These are phyloP conservation scores for Leptatherina wallacei DNA, from an alignment of 2,797 vertebrate species.

Conservation along the genomic window DNA sequence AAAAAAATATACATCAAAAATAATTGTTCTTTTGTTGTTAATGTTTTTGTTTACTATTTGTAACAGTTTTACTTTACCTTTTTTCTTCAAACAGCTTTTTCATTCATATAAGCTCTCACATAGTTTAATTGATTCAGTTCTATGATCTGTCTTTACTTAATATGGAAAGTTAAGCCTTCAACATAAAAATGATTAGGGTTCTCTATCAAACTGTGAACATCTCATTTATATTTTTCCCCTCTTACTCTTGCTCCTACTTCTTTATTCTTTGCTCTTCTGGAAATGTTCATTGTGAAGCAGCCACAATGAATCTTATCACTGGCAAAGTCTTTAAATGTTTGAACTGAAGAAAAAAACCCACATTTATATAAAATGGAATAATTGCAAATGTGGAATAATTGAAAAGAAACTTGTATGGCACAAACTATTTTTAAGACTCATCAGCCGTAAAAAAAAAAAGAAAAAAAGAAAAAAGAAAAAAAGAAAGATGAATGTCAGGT, in stretches of 20 bases:
- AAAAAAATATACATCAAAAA: no score
- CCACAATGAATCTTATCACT: conserved; percentile 18
- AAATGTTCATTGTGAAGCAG: conserved; percentile 18
- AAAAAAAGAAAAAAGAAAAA: neutral
- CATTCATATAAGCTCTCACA: neutral
- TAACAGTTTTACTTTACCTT: neutral
- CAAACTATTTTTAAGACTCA: neutral
- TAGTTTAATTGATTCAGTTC: conserved; percentile 10
- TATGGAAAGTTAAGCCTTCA: conserved; percentile 23
- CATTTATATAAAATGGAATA: conserved; percentile 14
- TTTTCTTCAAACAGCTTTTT: conserved; percentile 5
- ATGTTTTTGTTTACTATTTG: no score
- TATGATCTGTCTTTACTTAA: conserved; percentile 33
- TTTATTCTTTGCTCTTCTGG: conserved; percentile 29
- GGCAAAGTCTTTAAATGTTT: conserved; percentile 30
- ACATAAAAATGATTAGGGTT: conserved; percentile 48
- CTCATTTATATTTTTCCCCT: conserved; percentile 35
- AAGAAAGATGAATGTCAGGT: neutral
- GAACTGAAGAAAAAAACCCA: conserved; percentile 31
- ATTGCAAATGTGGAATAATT: neutral
- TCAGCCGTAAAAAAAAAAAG: no score
- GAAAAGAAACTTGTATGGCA: neutral
- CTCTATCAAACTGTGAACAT: conserved; percentile 42
- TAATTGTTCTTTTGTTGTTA: no score
- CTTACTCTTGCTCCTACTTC: conserved; percentile 8